Evolutionary conservation across 2,888 invertebrate genomes (phyloP), one percentile per base, ranked within the genome.

Genomic region (Melinopterus prodromus): DNA sequence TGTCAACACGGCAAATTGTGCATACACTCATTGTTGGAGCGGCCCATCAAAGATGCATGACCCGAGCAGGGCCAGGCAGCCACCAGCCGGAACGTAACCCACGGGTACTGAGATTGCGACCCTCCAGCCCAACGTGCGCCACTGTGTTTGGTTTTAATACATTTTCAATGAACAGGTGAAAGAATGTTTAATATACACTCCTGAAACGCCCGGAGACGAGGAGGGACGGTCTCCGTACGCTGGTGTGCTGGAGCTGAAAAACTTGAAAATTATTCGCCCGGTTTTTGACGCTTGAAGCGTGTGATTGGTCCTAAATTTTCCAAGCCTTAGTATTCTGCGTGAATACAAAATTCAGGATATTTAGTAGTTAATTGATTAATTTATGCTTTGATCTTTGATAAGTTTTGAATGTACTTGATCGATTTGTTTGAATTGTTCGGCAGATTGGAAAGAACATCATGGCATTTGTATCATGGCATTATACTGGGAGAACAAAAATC

Each of bases 1-100:
- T 89, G 89, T 89, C 89, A 89, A 89, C 89, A 89, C 85, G 87
- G 89, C 87, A 89, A 89, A 89, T 89, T 89, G 89, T 89, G 89
- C 89, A 88, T 89, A 88, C 87, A 86, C 85, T 87, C 88, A 88
- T 88, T 89, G 89, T 89, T 88, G 85, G 86, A 86, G 85, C 84
- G 69, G 84, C 85, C 85, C 87, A 89, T 89, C 87, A 89, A 89
- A 88, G 87, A 88, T 89, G 87, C 87, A 89, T 88, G 88, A 86
- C 85, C 77, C 82, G 83, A 82, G 83, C 84, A 84, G 84, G 84
- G 85, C 85, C 12, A 53, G 53, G 9, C 53, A 77, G 77, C 77
- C 75, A 71, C 77, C 80, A 53, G 80, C 36, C 79, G 70, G 76
- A 53, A 74, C 74, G 74, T 35, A 7, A 26, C 71, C 74, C n/a